Evolutionary conservation across 2,113 vertebrate species (phyloP), one percentile per base, ranked within the genome.

Genomic region (Tetrao urogallus): DNA sequence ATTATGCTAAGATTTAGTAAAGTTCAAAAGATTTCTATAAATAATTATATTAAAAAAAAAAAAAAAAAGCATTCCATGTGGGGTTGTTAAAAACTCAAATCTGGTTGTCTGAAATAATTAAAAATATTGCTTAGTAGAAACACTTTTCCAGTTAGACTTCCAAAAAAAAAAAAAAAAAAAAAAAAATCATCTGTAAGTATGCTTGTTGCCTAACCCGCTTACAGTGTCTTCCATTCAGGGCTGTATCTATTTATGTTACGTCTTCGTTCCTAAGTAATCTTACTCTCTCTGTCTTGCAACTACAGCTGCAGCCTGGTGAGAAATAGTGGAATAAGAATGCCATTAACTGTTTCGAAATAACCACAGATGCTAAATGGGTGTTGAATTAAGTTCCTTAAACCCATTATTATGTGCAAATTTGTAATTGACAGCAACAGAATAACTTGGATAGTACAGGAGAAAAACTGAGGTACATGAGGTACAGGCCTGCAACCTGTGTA

Each of bases 401-500:
- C 9, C 11, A 9, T 34, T 75, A 12, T 74, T 78, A 12, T 0
- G 0, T 69, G 19, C 12, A 0, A 67, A 28, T 72, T 84, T 84
- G 13, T 80, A 36, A 70, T 80, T 87, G 54, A 48, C 32, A 91
- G 13, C 22, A 65, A n/a, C 48, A 70, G 57, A 85, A 3, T 25
- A 43, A 34, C 32, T 58, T 28, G 10, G 8, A 8, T 69, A 3
- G 5, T 22, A 89, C 28, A 60, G 56, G n/a, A 48, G 60, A 30
- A 67, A 9, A 32, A 32, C 18, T 8, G 36, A 8, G 19, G 14
- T 43, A 12, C 40, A 8, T 13, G 8, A 40, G 40, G 12, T 40
- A 40, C n/a, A 8, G 5, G 4, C 2, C 0, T 36, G 27, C 61
- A 47, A 27, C 28, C n/a, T 25, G 36, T 81, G 10, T 4, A 8